These are phyloP conservation scores for Sula dactylatra DNA, from an alignment of 2,113 vertebrate species.

Conservation along the genomic window DNA sequence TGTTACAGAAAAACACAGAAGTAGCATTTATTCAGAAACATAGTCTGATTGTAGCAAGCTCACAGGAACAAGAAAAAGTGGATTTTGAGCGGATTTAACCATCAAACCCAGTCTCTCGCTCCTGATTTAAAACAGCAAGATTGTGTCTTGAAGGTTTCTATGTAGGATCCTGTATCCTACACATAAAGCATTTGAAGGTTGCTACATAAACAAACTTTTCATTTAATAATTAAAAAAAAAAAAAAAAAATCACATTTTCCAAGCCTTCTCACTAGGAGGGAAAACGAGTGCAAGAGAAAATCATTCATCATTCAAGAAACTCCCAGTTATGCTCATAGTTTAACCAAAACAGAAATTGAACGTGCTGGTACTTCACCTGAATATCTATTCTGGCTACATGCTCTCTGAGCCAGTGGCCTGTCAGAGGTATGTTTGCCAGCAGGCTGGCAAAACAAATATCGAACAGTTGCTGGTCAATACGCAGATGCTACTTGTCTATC, in stretches of 20 bases:
- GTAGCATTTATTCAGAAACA: neutral
- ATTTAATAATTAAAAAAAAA: neutral
- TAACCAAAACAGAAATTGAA: neutral
- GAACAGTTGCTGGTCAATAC: neutral
- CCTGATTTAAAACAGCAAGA: neutral
- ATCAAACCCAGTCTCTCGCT: neutral
- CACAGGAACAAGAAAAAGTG: neutral
- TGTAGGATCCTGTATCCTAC: neutral
- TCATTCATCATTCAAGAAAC: neutral
- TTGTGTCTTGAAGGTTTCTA: neutral
- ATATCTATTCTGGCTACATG: neutral
- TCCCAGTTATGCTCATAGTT: neutral
- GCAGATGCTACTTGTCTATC: neutral
- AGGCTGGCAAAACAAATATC: neutral
- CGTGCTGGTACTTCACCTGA: fast-evolving
- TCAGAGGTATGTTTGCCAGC: neutral
- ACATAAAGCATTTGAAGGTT: neutral
- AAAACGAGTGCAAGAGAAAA: neutral
- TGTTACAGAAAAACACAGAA: neutral
- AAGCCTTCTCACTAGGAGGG: neutral
- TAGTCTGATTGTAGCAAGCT: neutral
- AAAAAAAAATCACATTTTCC: neutral
- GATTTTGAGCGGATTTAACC: neutral
- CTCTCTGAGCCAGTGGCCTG: neutral
- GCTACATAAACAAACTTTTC: neutral